Percentiles rank a stretch among this genome's conserved stretches.
phyloP scores from a whole-genome alignment of 1,140 invertebrate genomes.

The Rhopalosiphum padi region DNA sequence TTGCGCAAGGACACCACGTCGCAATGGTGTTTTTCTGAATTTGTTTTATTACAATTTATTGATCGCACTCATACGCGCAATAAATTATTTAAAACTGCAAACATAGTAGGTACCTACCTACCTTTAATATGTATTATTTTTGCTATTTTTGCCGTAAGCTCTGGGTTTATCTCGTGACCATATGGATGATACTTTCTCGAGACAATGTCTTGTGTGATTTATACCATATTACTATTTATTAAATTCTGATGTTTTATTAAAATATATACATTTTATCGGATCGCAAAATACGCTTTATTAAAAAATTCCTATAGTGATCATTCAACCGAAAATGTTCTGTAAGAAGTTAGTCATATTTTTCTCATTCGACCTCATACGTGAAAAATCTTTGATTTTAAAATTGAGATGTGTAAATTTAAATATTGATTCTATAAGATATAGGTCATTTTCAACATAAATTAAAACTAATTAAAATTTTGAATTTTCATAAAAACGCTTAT shows the following conservation, averaged over 20 bases:
- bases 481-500: neutral
- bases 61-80: neutral
- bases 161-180: neutral
- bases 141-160: neutral
- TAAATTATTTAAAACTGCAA: conserved; percentile 1
- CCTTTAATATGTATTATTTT: neutral
- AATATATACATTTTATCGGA: neutral
- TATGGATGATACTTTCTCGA: neutral
- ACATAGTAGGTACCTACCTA: neutral
- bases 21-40: neutral
- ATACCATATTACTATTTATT: neutral
- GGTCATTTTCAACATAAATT: neutral
- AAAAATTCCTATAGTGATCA: neutral
- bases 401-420: neutral
- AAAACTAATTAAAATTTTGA: neutral
- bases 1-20: neutral
- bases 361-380: neutral
- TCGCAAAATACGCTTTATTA: neutral
- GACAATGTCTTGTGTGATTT: neutral
- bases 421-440: neutral
- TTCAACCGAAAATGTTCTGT: neutral
- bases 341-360: neutral
- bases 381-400: neutral
- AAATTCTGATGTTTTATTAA: neutral
- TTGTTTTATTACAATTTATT: neutral